Evolutionary conservation across 1,140 invertebrate genomes (phyloP).

Genomic region (Piezodorus guildinii): DNA sequence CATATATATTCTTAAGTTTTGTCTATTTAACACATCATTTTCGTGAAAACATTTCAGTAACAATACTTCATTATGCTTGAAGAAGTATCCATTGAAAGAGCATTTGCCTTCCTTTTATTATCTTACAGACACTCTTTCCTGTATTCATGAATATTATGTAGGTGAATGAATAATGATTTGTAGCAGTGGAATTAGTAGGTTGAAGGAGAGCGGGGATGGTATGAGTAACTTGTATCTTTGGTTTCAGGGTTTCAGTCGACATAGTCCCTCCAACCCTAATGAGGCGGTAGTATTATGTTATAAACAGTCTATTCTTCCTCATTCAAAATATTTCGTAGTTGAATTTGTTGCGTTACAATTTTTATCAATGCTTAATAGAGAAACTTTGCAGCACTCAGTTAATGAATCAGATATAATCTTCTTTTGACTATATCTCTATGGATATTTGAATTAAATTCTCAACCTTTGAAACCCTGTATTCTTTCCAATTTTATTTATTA

Average conservation of each 20-base stretch:
- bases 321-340: constrained; percentile 29
- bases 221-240: constrained; percentile 27
- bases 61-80: too few species aligned
- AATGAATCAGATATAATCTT: constrained; percentile 21
- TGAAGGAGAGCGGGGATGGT: not conserved
- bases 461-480: not conserved
- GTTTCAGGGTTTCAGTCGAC: constrained; percentile 52
- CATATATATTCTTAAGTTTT: too few species aligned
- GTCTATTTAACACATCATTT: too few species aligned
- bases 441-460: not conserved
- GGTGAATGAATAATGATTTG: too few species aligned
- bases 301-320: constrained; percentile 33
- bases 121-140: too few species aligned
- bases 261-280: constrained; percentile 45
- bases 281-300: constrained; percentile 40
- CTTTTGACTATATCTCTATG: not conserved
- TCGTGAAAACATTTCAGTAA: too few species aligned
- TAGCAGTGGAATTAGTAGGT: too few species aligned
- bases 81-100: too few species aligned
- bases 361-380: constrained; percentile 18
- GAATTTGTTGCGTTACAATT: constrained; percentile 24
- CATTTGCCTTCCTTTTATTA: too few species aligned
- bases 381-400: constrained; percentile 14
- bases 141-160: too few species aligned
- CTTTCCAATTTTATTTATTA: not conserved